phyloP scores from a whole-genome alignment of 2,888 invertebrate species.

The Cephus spinipes region DNA sequence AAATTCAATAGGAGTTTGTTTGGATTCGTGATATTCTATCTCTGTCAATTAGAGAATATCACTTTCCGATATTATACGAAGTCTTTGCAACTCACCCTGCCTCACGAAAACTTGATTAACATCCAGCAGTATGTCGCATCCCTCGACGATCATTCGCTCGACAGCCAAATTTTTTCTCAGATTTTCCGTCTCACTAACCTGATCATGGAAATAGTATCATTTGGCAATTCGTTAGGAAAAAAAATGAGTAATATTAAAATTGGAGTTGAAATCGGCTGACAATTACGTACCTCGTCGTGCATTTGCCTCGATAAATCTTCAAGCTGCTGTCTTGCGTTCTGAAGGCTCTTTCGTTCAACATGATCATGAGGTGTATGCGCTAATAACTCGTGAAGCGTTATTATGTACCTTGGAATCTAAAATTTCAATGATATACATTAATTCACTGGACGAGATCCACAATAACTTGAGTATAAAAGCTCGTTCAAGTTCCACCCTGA shows the following conservation, averaged over 20 bases:
- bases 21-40: not conserved
- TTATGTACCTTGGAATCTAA: slow-evolving; percentile 91
- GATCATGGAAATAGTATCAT: slow-evolving; percentile 18
- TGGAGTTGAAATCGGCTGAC: not conserved
- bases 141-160: slow-evolving; percentile 93
- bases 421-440: slow-evolving; percentile 23
- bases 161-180: slow-evolving; percentile 90
- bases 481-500: not conserved
- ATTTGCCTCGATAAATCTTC: slow-evolving; percentile 88
- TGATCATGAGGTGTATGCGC: slow-evolving; percentile 95
- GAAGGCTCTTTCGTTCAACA: slow-evolving; percentile 89
- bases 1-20: not conserved
- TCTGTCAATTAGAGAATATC: not conserved
- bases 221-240: not conserved
- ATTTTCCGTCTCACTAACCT: slow-evolving; percentile 94
- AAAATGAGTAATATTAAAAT: not conserved
- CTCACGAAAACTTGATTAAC: slow-evolving; percentile 94
- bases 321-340: slow-evolving; percentile 87
- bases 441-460: not conserved
- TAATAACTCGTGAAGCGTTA: slow-evolving; percentile 88
- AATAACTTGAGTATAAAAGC: not conserved
- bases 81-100: slow-evolving; percentile 74
- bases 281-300: slow-evolving; percentile 81
- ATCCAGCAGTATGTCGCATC: slow-evolving; percentile 91
- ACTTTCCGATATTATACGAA: not conserved